A percentile compares a stretch with the other conserved stretches of the same genome.
Conservation (phyloP, 2,113 vertebrate species). For the Brachyhypopomus gauderio region DNA sequence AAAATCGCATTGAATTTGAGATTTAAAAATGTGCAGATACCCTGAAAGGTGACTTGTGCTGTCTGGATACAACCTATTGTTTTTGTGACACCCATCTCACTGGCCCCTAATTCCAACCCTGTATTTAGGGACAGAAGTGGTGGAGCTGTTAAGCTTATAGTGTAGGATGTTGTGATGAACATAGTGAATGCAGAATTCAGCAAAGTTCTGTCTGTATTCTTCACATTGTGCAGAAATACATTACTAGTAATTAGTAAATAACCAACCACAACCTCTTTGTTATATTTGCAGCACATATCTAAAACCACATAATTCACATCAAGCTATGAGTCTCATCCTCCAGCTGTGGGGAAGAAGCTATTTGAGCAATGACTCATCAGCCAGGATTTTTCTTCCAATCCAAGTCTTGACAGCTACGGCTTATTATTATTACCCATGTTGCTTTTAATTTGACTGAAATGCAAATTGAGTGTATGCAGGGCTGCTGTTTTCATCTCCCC, state of each 20-base stretch:
- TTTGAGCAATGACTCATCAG: slow-evolving; percentile 56
- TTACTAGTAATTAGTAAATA: background rate
- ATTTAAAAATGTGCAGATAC: too few species aligned
- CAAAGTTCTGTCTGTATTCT: too few species aligned
- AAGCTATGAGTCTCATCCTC: slow-evolving; percentile 40
- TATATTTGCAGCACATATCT: slow-evolving; percentile 29
- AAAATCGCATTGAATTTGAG: too few species aligned
- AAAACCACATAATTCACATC: slow-evolving; percentile 39
- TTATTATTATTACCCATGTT: slow-evolving; percentile 55
- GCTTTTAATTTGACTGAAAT: slow-evolving; percentile 58
- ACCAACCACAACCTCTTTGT: background rate
- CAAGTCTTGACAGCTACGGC: slow-evolving; percentile 39
- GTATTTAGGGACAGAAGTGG: too few species aligned
- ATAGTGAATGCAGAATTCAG: too few species aligned
- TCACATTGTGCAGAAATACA: background rate
- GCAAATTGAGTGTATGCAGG: slow-evolving; percentile 38
- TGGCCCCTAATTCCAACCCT: too few species aligned
- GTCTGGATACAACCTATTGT: too few species aligned
- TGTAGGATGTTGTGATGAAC: too few species aligned
- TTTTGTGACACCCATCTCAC: too few species aligned
- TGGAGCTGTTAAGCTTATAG: too few species aligned
- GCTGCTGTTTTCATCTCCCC: background rate
- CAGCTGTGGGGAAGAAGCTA: slow-evolving; percentile 45
- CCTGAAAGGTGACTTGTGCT: too few species aligned
- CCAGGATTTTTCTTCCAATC: slow-evolving; percentile 27